Evolutionary conservation across 2,113 vertebrate genomes (phyloP), one percentile per base, ranked within the genome.

Genomic region (Alosa alosa): DNA sequence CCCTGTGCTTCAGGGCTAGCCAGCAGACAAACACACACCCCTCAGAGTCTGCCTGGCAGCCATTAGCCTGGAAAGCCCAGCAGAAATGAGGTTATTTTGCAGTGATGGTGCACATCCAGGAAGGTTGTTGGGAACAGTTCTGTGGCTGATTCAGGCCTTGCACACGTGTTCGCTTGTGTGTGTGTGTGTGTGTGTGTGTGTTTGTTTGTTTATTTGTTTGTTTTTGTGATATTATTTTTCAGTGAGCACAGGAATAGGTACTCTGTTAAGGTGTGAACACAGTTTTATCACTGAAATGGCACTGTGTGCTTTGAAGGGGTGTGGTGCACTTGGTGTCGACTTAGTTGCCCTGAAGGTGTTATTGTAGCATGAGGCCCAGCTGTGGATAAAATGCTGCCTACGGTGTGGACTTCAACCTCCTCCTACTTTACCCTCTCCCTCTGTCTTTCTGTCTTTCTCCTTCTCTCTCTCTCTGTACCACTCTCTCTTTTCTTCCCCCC

Each of bases 171-270:
- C 6, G 17, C 17, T 6, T 68, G 60, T 68, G 60, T 25, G 22
- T 64, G 60, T 68, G 60, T n/a, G n/a, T n/a, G n/a, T n/a, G n/a
- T 68, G 60, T 68, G 60, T 68, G 60, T 68, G 60, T 68, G 22
- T 68, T 22, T 68, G n/a, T 68, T 6, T 68, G 60, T 25, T 22
- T 68, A 5, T 68, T 6, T 31, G 22, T 64, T 1, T 64, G 60
- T 64, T 17, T 64, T 17, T n/a, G 60, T 64, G 1, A 15, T 13
- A 52, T 52, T 60, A 20, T 60, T 18, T 6, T 60, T 60, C 20
- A 22, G 18, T 60, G 52, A 18, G 52, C 52, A 55, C 17, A 55
- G 52, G 52, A 13, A 13, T 49, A 49, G 47, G 47, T 11, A 49
- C 3, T 55, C 18, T 60, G 55, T 22, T 22, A 18, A 52, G 55